phyloP scores from a whole-genome alignment of 2,888 invertebrate species.

The Eubasilissa splendida region DNA sequence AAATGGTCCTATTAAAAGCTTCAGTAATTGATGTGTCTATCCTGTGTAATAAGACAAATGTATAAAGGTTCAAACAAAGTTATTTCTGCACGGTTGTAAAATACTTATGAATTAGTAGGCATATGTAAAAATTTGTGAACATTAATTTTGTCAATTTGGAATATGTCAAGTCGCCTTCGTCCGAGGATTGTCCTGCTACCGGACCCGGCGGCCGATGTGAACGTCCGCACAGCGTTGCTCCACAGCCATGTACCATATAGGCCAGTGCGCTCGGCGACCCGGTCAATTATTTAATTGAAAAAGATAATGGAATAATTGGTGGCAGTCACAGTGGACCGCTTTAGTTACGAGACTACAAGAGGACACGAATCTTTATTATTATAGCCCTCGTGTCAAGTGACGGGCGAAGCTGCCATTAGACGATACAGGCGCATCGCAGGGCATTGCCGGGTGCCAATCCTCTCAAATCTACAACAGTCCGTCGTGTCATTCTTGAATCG shows the following conservation, averaged over 20 bases:
- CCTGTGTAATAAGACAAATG: too few relatives aligned
- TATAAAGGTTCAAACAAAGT: too few relatives aligned
- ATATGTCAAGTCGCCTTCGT: not conserved
- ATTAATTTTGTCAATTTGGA: too few relatives aligned
- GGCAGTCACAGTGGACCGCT: constrained; percentile 23
- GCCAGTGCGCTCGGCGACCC: constrained; percentile 21
- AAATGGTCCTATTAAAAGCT: too few relatives aligned
- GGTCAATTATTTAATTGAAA: constrained; percentile 57
- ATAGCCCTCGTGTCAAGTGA: constrained; percentile 7
- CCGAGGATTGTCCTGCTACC: not conserved
- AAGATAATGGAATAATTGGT: constrained; percentile 57
- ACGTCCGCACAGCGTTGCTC: not conserved
- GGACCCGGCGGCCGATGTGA: not conserved
- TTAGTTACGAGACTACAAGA: constrained; percentile 36
- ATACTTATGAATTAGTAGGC: too few relatives aligned
- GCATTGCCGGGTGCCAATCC: too few relatives aligned
- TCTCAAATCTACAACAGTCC: too few relatives aligned
- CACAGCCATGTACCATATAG: not conserved
- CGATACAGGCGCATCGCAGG: too few relatives aligned
- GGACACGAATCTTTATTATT: constrained; percentile 32
- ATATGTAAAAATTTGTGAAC: too few relatives aligned
- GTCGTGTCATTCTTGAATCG: too few relatives aligned
- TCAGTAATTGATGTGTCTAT: too few relatives aligned
- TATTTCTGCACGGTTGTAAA: too few relatives aligned
- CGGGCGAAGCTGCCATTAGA: not conserved